Conservation (phyloP, 2,797 vertebrate genomes). For the Typhlichthys subterraneus region DNA sequence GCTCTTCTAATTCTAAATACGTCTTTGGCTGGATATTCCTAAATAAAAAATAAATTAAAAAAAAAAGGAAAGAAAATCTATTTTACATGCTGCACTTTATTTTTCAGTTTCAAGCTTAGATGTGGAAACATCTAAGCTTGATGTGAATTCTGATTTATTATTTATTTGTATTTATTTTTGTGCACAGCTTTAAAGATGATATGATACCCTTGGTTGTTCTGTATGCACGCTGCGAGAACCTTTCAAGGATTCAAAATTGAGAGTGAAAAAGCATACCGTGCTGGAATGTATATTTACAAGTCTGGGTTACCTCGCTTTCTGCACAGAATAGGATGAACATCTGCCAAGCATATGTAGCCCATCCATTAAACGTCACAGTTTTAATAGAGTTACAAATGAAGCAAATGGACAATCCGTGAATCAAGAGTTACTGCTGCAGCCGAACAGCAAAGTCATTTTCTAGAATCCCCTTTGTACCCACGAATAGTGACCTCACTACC, state of each 20-base stretch:
- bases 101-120: conserved; percentile 7
- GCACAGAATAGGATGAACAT: conserved; percentile 56
- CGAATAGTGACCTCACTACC: no score
- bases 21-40: neutral
- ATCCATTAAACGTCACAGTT: conserved; percentile 47
- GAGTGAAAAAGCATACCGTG: conserved; percentile 44
- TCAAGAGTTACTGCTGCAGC: neutral
- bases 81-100: conserved; percentile 39
- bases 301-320: conserved; percentile 19
- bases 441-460: no score
- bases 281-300: conserved; percentile 56
- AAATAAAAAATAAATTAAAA: neutral
- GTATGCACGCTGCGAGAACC: conserved; percentile 9
- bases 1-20: conserved; percentile 2
- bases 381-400: conserved; percentile 33
- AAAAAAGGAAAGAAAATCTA: conserved; percentile 20
- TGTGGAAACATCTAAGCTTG: conserved; percentile 12
- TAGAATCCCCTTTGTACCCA: no score
- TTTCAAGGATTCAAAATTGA: conserved; percentile 15
- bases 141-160: conserved; percentile 26
- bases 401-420: conserved; percentile 33
- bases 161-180: conserved; percentile 21
- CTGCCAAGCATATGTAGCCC: conserved; percentile 62
- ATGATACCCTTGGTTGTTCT: conserved; percentile 22
- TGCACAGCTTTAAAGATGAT: conserved; percentile 17